Base-by-base conservation (phyloP, 2,797 vertebrate species). In the Eleutherodactylus coqui region DNA sequence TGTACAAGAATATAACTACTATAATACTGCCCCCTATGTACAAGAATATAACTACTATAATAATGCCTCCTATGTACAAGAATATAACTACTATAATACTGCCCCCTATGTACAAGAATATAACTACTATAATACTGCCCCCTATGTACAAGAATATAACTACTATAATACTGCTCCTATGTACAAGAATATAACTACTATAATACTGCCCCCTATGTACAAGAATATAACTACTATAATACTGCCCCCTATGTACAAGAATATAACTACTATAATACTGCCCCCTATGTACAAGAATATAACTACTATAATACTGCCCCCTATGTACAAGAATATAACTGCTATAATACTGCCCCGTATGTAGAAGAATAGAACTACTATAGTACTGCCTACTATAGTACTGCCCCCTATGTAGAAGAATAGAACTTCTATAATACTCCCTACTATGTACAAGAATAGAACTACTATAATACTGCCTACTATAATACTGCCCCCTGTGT, bases 1-100 rank as follows among this genome's bases (percentile, higher is more conserved):
- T 27, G 13, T 60, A 60, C 58, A 60, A 21, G 62, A 67, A 67
- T 67, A 67, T 67, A 62, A 67, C 62, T 67, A 67, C 62, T 67
- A 67, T 67, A 67, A 67, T 36, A 36, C 62, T 67, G 32, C 62
- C 8, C n/a, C 58, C 58, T 29, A 27, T 60, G 13, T 60, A 60
- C 27, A 60, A 10, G 58, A 29, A 60, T 60, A 60, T 60, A 60
- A 27, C 58, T 60, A 60, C 58, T 60, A 60, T 60, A 60, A 60
- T 60, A 60, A n/a, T 60, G n/a, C n/a, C 58, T 13, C n/a, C 58
- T 60, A 29, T 60, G n/a, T 60, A 60, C n/a, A 60, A 4, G 58
- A 29, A 60, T 60, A 60, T 60, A 60, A 60, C 58, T 60, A 60
- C 58, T 60, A 60, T 60, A 60, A 60, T 29, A 60, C 58, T 60